Conservation (phyloP, 2,797 vertebrate species). For the Urophycis tenuis region DNA sequence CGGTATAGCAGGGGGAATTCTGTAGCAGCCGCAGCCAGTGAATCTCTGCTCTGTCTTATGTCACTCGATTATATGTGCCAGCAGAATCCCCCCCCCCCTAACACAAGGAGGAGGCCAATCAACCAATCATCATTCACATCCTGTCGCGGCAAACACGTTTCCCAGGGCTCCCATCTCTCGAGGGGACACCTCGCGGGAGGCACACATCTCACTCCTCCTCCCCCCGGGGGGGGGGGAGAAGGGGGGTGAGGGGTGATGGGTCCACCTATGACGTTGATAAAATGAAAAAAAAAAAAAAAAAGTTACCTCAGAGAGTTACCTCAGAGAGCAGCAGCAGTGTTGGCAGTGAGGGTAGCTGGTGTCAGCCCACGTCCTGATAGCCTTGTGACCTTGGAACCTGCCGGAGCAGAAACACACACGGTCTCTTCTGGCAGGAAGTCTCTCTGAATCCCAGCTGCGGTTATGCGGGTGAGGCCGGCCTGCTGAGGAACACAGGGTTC, state of each 20-base stretch:
- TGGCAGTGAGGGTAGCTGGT: conserved; percentile 1
- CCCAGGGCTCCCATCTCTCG: conserved; percentile 21
- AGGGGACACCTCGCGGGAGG: conserved; percentile 31
- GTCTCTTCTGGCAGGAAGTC: neutral
- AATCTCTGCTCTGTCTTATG: conserved; percentile 35
- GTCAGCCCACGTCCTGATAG: conserved; percentile 6
- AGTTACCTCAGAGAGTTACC: neutral
- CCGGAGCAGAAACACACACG: neutral
- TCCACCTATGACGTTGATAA: conserved; percentile 21
- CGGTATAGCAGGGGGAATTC: conserved; percentile 18
- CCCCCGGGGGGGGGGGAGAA: no score
- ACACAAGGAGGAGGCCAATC: conserved; percentile 36
- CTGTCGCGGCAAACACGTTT: conserved; percentile 16
- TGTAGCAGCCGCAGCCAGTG: conserved; percentile 16
- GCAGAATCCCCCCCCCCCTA: conserved; percentile 27
- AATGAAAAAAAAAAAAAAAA: conserved; percentile 2
- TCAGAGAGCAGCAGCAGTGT: neutral
- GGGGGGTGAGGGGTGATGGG: conserved; percentile 10
- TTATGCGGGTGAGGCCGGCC: neutral
- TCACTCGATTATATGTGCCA: conserved; percentile 26
- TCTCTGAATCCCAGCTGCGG: neutral
- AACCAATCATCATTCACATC: conserved; percentile 35
- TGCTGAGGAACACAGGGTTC: neutral
- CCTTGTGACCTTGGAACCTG: conserved; percentile 3
- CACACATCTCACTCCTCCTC: conserved; percentile 2